phyloP scores from a whole-genome alignment of 2,113 vertebrate genomes.

The Falcunculus frontatus region DNA sequence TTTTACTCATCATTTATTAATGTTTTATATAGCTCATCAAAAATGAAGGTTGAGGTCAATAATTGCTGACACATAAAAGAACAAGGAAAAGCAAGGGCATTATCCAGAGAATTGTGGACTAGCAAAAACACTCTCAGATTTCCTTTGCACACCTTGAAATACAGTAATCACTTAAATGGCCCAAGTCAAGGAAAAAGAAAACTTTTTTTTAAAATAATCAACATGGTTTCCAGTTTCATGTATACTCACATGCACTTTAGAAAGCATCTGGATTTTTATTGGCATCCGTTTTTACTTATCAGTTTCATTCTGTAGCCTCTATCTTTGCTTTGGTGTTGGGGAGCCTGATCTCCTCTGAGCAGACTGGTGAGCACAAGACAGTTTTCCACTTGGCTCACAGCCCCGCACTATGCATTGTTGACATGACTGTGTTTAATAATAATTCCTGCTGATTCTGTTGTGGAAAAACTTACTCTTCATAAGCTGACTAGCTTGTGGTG shows the following conservation, averaged over 20 bases:
- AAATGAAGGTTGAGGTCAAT: slow-evolving; percentile 47
- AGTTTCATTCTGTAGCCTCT: background rate
- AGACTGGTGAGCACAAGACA: background rate
- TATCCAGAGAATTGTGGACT: background rate
- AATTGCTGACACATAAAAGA: slow-evolving; percentile 28
- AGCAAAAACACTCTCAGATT: background rate
- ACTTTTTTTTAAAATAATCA: background rate
- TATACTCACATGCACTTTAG: background rate
- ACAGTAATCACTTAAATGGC: background rate
- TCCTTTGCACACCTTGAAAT: background rate
- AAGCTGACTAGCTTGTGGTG: slow-evolving; percentile 10
- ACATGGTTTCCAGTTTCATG: background rate
- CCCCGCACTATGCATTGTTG: background rate
- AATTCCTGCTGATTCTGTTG: slow-evolving; percentile 59
- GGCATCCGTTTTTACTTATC: background rate
- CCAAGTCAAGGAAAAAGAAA: background rate
- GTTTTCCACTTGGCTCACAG: slow-evolving; percentile 38
- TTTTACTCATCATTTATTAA: slow-evolving; percentile 48
- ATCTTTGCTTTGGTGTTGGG: background rate
- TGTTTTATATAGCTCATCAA: slow-evolving; percentile 37
- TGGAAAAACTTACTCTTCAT: slow-evolving; percentile 55
- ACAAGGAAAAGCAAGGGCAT: slow-evolving; percentile 26
- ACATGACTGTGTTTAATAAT: slow-evolving; percentile 58
- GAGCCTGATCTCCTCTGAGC: background rate
- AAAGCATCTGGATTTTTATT: slow-evolving; percentile 8